Percentiles rank a stretch among this genome's conserved stretches.
These are phyloP conservation scores for Philopedon plagiatum DNA, from an alignment of 2,888 invertebrate genomes.

Conservation along the genomic window DNA sequence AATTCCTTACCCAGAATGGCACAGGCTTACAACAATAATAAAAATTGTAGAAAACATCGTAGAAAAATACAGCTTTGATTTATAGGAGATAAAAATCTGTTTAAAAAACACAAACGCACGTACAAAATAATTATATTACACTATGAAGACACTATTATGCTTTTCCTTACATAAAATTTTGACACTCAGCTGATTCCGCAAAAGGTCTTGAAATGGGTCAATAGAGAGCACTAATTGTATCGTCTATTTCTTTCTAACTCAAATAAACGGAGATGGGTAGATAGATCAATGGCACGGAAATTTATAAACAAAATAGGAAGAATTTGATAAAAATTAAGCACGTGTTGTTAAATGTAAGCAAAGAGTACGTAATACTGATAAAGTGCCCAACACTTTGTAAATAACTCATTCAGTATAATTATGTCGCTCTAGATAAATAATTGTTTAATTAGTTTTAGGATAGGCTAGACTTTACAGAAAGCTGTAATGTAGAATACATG, in stretches of 20 bases:
- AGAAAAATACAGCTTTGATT: neutral
- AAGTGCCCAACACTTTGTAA: no score
- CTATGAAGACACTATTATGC: no score
- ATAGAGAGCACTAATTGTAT: neutral
- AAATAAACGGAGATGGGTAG: neutral
- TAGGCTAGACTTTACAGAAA: neutral
- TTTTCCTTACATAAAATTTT: conserved; percentile 2
- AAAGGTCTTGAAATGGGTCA: neutral
- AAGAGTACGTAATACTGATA: neutral
- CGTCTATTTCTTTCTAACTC: neutral
- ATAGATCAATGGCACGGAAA: neutral
- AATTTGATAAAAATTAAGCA: neutral
- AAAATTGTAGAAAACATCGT: conserved; percentile 8
- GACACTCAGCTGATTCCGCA: conserved; percentile 7
- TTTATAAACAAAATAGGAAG: neutral
- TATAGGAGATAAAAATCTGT: neutral
- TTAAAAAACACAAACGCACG: neutral
- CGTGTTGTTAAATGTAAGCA: neutral
- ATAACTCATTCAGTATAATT: no score
- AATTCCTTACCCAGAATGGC: neutral
- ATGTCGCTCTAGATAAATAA: no score
- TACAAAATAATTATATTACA: neutral
- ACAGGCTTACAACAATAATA: neutral
- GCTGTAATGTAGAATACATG: neutral
- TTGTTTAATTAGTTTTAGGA: neutral